Evolutionary conservation across 2,888 invertebrate genomes (phyloP).

Genomic region (Drosophila pullipes): DNA sequence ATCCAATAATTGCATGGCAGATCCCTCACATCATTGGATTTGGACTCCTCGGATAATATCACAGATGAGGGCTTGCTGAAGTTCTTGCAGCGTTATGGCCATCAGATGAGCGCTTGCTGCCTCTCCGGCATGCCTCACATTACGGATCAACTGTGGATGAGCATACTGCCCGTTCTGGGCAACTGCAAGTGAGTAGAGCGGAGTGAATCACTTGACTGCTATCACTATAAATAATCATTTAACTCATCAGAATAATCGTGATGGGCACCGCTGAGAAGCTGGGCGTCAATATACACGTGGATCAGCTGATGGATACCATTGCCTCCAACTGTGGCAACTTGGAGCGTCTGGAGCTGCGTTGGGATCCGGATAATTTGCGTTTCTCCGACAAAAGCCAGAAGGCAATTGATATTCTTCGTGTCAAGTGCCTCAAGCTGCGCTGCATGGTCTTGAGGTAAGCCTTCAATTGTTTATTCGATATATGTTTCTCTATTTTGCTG

Average conservation of each 20-base stretch:
- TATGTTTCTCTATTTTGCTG: not conserved
- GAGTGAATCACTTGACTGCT: not conserved
- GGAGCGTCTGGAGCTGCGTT: conserved; percentile 96
- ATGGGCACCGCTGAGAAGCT: conserved; percentile 99
- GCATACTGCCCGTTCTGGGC: conserved; percentile 94
- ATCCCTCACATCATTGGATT: conserved; percentile 93
- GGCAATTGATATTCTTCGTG: conserved; percentile 98
- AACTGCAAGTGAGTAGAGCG: conserved; percentile 92
- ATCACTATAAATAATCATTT: not conserved
- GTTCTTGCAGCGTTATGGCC: conserved; percentile 95
- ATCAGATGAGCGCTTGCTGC: conserved; percentile 94
- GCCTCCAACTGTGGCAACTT: conserved; percentile 95
- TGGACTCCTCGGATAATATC: conserved; percentile 98
- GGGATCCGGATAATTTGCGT: conserved; percentile 99
- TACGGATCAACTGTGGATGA: conserved; percentile 99
- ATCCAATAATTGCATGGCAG: conserved; percentile 80
- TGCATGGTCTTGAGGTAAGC: conserved; percentile 95
- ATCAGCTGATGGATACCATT: conserved; percentile 98
- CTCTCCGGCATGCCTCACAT: conserved; percentile 99
- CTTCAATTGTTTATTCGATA: not conserved
- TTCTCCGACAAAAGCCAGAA: conserved; percentile 99
- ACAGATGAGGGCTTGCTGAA: conserved; percentile 96
- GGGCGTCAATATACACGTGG: conserved; percentile 98
- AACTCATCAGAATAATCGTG: conserved; percentile 91
- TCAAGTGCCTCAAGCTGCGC: conserved; percentile 96